phyloP scores from a whole-genome alignment of 2,113 vertebrate species.

The Alexandromys fortis region DNA sequence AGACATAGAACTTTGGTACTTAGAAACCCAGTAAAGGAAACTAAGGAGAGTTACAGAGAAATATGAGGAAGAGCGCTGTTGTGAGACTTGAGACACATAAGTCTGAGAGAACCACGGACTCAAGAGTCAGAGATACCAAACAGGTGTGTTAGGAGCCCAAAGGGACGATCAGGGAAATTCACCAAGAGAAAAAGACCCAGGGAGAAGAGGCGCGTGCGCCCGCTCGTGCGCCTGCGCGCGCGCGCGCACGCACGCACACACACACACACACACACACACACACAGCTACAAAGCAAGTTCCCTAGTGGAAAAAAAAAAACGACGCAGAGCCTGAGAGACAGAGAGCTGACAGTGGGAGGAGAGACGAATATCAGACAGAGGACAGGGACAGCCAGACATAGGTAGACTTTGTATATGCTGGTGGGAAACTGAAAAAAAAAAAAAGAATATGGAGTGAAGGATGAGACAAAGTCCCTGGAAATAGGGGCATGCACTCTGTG shows the following conservation, averaged over 20 bases:
- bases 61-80: background rate
- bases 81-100: background rate
- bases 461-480: background rate
- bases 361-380: background rate
- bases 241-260: fast-evolving
- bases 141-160: background rate
- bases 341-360: background rate
- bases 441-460: background rate
- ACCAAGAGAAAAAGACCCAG: background rate
- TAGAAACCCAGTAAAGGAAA: background rate
- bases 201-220: background rate
- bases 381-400: background rate
- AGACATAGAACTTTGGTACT: background rate
- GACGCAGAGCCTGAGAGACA: background rate
- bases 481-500: background rate
- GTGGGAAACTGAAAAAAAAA: background rate
- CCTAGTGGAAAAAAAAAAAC: background rate
- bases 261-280: no score
- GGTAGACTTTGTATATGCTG: no score
- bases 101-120: background rate
- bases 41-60: background rate
- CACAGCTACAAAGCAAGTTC: background rate
- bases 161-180: background rate
- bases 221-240: no score
- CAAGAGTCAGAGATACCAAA: background rate